Conservation (phyloP, 2,113 vertebrate species). For the Phocoena phocoena region DNA sequence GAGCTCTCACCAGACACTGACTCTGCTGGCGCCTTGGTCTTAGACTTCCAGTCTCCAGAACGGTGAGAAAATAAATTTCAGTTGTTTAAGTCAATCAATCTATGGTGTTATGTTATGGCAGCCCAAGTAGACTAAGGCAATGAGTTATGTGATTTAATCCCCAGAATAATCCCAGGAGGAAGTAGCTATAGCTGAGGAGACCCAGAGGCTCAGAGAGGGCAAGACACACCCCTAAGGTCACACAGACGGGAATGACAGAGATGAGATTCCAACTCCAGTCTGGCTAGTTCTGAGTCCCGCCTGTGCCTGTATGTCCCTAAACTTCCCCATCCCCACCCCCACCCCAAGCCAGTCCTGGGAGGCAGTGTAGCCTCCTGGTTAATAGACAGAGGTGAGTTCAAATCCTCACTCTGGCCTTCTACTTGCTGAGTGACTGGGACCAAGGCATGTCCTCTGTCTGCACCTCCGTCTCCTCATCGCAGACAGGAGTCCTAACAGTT, state of each 20-base stretch:
- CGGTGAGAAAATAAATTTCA: not conserved
- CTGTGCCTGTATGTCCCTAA: accelerated
- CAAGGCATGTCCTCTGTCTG: not conserved
- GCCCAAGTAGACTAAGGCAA: not conserved
- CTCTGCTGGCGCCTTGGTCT: not conserved
- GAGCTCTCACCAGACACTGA: not conserved
- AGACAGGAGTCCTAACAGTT: not conserved
- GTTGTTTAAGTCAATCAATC: not conserved
- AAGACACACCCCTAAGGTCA: not conserved
- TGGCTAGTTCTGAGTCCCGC: not conserved
- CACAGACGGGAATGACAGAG: not conserved
- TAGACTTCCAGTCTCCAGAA: not conserved
- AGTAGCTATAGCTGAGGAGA: not conserved
- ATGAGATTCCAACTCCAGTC: not conserved
- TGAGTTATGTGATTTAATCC: not conserved
- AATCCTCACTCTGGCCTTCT: not conserved
- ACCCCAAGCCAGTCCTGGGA: not conserved
- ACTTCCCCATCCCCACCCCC: not conserved
- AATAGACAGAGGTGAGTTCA: not conserved
- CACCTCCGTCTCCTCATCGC: not conserved
- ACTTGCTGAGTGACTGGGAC: not conserved
- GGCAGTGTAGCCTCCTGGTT: not conserved
- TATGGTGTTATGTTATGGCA: not conserved
- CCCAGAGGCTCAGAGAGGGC: not conserved
- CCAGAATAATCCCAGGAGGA: not conserved